These are phyloP conservation scores for Cotesia typhae DNA, from an alignment of 1,140 invertebrate species.

Conservation along the genomic window DNA sequence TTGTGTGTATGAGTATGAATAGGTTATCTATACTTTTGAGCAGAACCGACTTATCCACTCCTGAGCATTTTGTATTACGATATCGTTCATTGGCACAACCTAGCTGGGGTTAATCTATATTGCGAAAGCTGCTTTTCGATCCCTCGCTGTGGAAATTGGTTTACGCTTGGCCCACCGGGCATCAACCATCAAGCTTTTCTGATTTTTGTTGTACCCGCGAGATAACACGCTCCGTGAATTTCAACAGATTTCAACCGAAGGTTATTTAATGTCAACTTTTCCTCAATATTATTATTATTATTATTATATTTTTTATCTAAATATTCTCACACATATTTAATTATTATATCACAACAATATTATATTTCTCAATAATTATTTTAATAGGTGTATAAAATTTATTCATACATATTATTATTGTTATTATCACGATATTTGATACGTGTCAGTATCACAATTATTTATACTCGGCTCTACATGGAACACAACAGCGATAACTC, in stretches of 20 bases:
- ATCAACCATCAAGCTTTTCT: conserved; percentile 39
- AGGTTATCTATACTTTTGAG: conserved; percentile 4
- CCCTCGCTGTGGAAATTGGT: conserved; percentile 53
- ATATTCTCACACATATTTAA: background rate
- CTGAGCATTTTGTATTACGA: conserved; percentile 28
- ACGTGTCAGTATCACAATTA: conserved; percentile 11
- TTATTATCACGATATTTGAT: conserved; percentile 6
- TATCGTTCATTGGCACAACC: conserved; percentile 25
- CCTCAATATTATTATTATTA: background rate
- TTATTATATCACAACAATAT: background rate
- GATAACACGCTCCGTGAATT: conserved; percentile 31
- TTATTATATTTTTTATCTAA: background rate
- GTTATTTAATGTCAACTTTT: background rate
- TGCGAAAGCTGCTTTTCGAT: conserved; percentile 48
- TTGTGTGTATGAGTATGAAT: background rate
- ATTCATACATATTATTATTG: background rate
- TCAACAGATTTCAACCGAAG: conserved; percentile 1
- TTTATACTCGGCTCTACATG: background rate
- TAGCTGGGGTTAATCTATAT: conserved; percentile 32
- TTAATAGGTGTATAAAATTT: background rate
- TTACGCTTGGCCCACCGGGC: conserved; percentile 42
- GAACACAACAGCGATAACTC: background rate
- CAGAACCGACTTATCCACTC: conserved; percentile 29
- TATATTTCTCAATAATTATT: background rate
- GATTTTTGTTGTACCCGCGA: conserved; percentile 45